Base-by-base conservation (phyloP, 2,888 invertebrate genomes). In the Epiblema foenella region DNA sequence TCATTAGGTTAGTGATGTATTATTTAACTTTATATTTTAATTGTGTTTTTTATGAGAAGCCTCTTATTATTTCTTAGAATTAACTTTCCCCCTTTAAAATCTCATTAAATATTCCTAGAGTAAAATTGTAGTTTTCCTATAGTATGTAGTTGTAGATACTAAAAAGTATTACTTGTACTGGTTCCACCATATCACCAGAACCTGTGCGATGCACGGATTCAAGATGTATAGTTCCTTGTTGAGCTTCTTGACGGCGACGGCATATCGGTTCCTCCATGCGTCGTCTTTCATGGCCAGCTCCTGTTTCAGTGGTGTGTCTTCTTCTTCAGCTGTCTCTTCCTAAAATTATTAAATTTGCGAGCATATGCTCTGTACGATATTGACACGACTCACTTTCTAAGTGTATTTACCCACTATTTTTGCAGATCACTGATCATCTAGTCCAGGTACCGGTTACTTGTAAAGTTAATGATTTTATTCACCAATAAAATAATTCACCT, bases 121-220 rank as follows among this genome's bases (percentile, higher is more conserved):
- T 29, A 29, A 5, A 29, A 29, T 29, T 29, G 29, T 29, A 33
- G 33, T 33, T 33, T 33, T 33, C 5, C 8, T 33, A 1, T 15
- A 42, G 42, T 42, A 15, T 7, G 46, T n/a, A 24, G 24, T n/a
- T n/a, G 24, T 24, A 33, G 33, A 33, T 8, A 52, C 20, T 39
- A 42, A 15, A 56, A 24, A n/a, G 8, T 51, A 83, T 85, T 87
- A 95, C 96, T 95, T 95, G 83, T 96, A 98, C 77, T 96, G 95
- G 63, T 94, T 94, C 88, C 96, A 95, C 98, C 98, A 98, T 65
- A 98, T 94, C 81, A 96, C 96, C 73, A 98, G 87, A 60, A 97
- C 95, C 82, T 96, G 96, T 17, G 96, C 95, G 78, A 98, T 95
- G 79, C 97, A 97, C 0, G 97, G 96, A 88, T 98, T 97, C 56